Evolutionary conservation across 2,113 vertebrate species (phyloP).

Genomic region (Neotoma lepida): DNA sequence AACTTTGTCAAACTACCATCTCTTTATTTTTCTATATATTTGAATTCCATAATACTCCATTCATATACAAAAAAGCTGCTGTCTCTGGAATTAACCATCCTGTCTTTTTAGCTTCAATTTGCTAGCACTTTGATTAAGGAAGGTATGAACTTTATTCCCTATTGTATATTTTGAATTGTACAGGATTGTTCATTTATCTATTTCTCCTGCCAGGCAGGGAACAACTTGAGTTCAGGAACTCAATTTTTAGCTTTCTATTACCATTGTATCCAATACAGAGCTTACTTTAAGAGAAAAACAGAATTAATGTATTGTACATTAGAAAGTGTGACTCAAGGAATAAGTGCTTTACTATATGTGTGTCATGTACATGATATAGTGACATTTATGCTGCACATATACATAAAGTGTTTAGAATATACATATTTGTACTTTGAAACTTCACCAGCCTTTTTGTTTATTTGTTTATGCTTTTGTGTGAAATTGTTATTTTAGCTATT

Average conservation of each 20-base stretch:
- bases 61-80: not conserved
- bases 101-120: not conserved
- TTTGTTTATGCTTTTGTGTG: not conserved
- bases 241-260: not conserved
- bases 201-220: not conserved
- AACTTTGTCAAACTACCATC: not conserved
- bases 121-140: slow-evolving; percentile 18
- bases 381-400: not conserved
- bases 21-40: not conserved
- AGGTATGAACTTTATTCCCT: not conserved
- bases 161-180: not conserved
- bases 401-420: slow-evolving; percentile 6
- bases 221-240: not conserved
- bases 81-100: not conserved
- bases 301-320: not conserved
- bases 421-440: not conserved
- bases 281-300: not conserved
- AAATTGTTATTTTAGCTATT: slow-evolving; percentile 23
- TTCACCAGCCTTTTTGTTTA: not conserved
- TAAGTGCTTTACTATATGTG: not conserved
- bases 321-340: not conserved
- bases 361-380: not conserved
- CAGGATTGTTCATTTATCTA: not conserved
- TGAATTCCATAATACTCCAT: not conserved
- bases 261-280: not conserved